Conservation (phyloP, 1,140 invertebrate species). For the Cecropterus lyciades region DNA sequence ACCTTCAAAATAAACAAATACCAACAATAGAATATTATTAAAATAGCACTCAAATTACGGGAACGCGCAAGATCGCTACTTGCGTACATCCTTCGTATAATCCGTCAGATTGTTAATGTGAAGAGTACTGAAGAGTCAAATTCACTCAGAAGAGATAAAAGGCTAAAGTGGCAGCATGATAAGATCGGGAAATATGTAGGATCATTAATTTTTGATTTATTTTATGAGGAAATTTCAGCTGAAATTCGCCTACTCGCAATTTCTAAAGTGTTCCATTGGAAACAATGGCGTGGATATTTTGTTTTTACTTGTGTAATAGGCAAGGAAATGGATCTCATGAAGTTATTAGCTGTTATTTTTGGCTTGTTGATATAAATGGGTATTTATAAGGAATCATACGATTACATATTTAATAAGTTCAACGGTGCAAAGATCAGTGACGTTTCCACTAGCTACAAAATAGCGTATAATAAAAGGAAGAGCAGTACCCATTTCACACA, state of each 20-base stretch:
- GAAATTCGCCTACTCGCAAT: conserved; percentile 39
- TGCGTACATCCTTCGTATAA: conserved; percentile 16
- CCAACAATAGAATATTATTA: neutral
- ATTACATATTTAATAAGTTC: no score
- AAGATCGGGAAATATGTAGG: conserved; percentile 44
- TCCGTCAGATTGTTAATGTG: conserved; percentile 30
- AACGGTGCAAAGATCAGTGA: no score
- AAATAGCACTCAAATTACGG: neutral
- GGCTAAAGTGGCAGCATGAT: conserved; percentile 33
- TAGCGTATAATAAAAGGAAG: no score
- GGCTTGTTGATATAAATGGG: no score
- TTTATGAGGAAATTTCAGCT: conserved; percentile 39
- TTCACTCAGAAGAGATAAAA: conserved; percentile 33
- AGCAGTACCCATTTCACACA: no score
- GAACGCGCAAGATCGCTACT: neutral
- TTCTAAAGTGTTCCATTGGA: conserved; percentile 36
- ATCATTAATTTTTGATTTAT: conserved; percentile 49
- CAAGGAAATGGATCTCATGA: neutral
- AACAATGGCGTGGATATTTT: conserved; percentile 31
- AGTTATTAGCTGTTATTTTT: no score
- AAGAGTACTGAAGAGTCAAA: conserved; percentile 38
- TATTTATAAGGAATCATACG: no score
- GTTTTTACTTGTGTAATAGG: conserved; percentile 10
- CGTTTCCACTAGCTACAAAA: no score
- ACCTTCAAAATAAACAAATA: no score